phyloP scores from a whole-genome alignment of 2,888 invertebrate species.

The Alentia gelatinosa region DNA sequence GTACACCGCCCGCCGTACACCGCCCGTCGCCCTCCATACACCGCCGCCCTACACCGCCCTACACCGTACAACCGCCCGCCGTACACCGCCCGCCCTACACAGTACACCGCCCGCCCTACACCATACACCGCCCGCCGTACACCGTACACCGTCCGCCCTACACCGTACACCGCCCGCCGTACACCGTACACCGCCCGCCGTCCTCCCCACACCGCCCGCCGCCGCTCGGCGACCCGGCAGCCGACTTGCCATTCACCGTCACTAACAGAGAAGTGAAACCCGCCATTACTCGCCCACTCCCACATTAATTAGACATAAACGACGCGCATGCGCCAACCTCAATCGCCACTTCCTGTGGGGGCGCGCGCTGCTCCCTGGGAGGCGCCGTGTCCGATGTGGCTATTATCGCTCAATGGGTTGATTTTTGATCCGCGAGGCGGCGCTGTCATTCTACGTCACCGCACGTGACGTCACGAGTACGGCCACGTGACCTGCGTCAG shows the following conservation, averaged over 20 bases:
- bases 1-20: neutral
- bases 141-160: neutral
- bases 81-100: neutral
- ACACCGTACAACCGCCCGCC: neutral
- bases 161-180: neutral
- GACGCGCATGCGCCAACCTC: neutral
- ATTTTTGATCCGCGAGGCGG: neutral
- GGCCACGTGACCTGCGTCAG: slow-evolving; percentile 21
- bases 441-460: neutral
- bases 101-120: neutral
- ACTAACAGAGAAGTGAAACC: neutral
- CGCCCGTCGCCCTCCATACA: neutral
- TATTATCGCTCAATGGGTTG: neutral
- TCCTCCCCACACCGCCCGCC: neutral
- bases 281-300: neutral
- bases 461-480: neutral
- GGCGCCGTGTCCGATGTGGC: neutral
- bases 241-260: neutral
- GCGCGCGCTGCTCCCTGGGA: neutral
- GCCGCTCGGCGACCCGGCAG: neutral
- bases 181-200: neutral
- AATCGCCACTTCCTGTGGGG: neutral
- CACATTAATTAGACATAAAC: neutral
- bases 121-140: neutral
- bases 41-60: no score